A percentile compares a stretch with the other conserved stretches of the same genome.
Conservation (phyloP, 1,140 invertebrate genomes). For the Papilio aristodemus region DNA sequence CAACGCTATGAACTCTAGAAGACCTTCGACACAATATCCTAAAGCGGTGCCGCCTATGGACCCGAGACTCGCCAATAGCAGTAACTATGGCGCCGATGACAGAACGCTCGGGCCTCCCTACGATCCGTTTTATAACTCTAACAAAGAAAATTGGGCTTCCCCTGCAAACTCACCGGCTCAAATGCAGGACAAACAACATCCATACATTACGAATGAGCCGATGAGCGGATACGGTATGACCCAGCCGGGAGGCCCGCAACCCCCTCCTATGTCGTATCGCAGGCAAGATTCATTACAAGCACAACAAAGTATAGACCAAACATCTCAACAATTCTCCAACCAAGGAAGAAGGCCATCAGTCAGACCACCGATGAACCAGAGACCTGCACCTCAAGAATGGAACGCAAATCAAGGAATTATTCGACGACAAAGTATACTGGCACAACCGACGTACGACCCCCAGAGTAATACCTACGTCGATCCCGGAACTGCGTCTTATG, state of each 20-base stretch:
- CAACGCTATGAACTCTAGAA: slow-evolving; percentile 63
- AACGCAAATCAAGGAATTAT: slow-evolving; percentile 54
- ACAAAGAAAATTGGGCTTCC: slow-evolving; percentile 62
- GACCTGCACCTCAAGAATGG: slow-evolving; percentile 62
- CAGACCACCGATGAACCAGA: slow-evolving; percentile 56
- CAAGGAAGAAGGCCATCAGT: slow-evolving; percentile 58
- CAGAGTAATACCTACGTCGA: slow-evolving; percentile 58
- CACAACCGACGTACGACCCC: slow-evolving; percentile 58
- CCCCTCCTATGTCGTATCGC: slow-evolving; percentile 45
- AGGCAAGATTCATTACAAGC: slow-evolving; percentile 54
- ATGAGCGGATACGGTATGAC: slow-evolving; percentile 49
- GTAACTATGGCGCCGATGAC: slow-evolving; percentile 62
- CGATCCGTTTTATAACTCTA: slow-evolving; percentile 59
- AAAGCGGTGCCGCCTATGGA: slow-evolving; percentile 58
- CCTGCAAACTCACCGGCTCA: slow-evolving; percentile 52
- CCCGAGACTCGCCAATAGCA: slow-evolving; percentile 61
- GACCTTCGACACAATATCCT: slow-evolving; percentile 66
- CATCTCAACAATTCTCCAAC: slow-evolving; percentile 59
- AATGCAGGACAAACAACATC: slow-evolving; percentile 56
- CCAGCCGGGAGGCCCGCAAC: slow-evolving; percentile 43
- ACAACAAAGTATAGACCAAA: slow-evolving; percentile 65
- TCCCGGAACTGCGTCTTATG: slow-evolving; percentile 50
- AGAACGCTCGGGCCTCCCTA: slow-evolving; percentile 58
- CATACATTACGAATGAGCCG: slow-evolving; percentile 56
- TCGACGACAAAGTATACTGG: slow-evolving; percentile 65